These are phyloP conservation scores for Drosophila prosaltans DNA, from an alignment of 1,140 invertebrate species.

Conservation along the genomic window DNA sequence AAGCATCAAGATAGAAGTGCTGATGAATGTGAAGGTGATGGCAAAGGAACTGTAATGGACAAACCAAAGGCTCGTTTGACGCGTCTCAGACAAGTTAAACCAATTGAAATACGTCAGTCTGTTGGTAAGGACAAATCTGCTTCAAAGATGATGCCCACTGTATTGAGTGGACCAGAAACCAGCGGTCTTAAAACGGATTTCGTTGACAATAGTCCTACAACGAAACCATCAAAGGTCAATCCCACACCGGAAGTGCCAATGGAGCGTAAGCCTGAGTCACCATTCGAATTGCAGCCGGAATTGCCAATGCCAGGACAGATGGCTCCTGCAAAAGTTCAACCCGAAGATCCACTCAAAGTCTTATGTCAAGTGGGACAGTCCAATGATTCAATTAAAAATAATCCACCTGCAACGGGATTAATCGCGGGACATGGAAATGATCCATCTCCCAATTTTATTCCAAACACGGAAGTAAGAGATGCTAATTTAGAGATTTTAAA, in stretches of 20 bases:
- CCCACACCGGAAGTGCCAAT: conserved; percentile 15
- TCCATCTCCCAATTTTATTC: not conserved
- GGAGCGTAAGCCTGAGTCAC: conserved; percentile 29
- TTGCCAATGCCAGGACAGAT: conserved; percentile 25
- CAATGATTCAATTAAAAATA: not conserved
- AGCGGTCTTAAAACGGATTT: not conserved
- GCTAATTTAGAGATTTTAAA: conserved; percentile 1
- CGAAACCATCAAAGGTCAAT: not conserved
- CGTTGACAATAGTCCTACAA: not conserved
- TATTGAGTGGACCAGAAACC: not conserved
- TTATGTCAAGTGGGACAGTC: not conserved
- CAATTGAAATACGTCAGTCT: not conserved
- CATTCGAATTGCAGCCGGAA: conserved; percentile 29
- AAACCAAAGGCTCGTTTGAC: not conserved
- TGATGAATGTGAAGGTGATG: conserved; percentile 3
- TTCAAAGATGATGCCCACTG: not conserved
- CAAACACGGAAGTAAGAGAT: not conserved
- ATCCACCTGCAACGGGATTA: not conserved
- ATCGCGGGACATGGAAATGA: not conserved
- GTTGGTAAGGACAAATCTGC: no score
- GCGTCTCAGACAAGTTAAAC: not conserved
- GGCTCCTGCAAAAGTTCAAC: conserved; percentile 24
- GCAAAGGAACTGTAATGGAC: not conserved
- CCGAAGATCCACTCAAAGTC: conserved; percentile 18
- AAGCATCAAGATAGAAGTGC: conserved; percentile 7